A percentile compares a stretch with the other conserved stretches of the same genome.
phyloP scores from a whole-genome alignment of 2,888 invertebrate species.

The Heliconius ethilla region DNA sequence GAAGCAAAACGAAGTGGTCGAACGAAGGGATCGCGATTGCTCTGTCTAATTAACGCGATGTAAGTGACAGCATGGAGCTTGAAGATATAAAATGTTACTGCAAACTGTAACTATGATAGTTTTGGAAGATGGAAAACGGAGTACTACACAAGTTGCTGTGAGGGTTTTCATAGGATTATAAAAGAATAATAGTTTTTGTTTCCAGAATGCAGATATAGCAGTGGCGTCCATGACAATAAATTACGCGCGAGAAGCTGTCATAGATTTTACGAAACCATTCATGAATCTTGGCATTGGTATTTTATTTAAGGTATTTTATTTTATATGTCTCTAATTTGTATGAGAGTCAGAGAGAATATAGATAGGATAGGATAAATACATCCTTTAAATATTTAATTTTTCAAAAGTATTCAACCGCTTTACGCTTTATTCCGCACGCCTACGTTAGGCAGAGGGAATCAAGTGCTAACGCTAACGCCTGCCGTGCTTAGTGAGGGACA shows the following conservation, averaged over 20 bases:
- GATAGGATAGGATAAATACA: too few relatives aligned
- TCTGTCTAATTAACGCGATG: background rate
- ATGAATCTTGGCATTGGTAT: slow-evolving; percentile 99
- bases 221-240: slow-evolving; percentile 99
- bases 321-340: background rate
- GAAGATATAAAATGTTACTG: background rate
- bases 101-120: too few relatives aligned
- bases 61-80: background rate
- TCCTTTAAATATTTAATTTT: too few relatives aligned
- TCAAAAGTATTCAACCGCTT: too few relatives aligned
- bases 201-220: slow-evolving; percentile 95
- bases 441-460: too few relatives aligned
- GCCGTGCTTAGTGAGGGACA: too few relatives aligned
- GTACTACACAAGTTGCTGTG: too few relatives aligned
- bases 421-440: too few relatives aligned
- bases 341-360: background rate
- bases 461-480: too few relatives aligned
- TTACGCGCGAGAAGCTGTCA: slow-evolving; percentile 96
- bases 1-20: background rate
- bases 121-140: too few relatives aligned
- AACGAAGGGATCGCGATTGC: background rate
- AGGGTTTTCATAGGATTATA: background rate
- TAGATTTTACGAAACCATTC: slow-evolving; percentile 99
- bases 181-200: slow-evolving; percentile 42
- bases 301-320: slow-evolving; percentile 89